phyloP scores from a whole-genome alignment of 2,797 vertebrate genomes.

The Hemitrygon akajei region DNA sequence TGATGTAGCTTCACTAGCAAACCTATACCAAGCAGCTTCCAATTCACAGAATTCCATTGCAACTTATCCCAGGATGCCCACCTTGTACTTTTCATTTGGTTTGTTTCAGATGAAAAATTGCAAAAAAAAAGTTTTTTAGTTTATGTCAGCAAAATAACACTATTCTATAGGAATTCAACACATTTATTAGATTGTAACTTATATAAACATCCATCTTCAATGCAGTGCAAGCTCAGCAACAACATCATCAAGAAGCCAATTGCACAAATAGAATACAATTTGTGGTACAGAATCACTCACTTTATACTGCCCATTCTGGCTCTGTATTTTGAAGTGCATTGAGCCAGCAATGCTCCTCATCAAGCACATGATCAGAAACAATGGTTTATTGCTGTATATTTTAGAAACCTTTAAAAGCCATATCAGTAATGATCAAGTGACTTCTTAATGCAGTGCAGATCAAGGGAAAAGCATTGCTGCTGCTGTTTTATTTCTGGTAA shows the following conservation, averaged over 20 bases:
- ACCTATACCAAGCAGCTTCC: neutral
- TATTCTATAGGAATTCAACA: neutral
- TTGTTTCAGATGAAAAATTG: constrained; percentile 1
- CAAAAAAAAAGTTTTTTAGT: neutral
- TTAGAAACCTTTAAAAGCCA: neutral
- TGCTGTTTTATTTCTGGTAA: neutral
- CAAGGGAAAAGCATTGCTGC: neutral
- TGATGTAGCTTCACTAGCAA: neutral
- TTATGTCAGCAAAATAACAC: constrained; percentile 12
- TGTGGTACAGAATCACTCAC: neutral
- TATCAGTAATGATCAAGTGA: neutral
- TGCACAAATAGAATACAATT: neutral
- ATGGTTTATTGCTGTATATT: neutral
- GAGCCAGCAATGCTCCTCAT: neutral
- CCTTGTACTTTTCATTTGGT: neutral
- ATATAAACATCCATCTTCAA: constrained; percentile 16
- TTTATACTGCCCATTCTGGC: neutral
- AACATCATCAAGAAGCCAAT: neutral
- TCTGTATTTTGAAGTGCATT: neutral
- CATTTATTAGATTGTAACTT: neutral
- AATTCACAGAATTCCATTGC: neutral
- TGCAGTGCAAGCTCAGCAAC: too few relatives aligned
- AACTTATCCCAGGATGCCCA: too few relatives aligned
- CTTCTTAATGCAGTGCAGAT: neutral
- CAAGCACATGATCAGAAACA: neutral